A percentile compares a stretch with the other conserved stretches of the same genome.
Evolutionary conservation across 92 coral and sea anemone genomes (phyloP).

Genomic region (Epizoanthus ramosus): DNA sequence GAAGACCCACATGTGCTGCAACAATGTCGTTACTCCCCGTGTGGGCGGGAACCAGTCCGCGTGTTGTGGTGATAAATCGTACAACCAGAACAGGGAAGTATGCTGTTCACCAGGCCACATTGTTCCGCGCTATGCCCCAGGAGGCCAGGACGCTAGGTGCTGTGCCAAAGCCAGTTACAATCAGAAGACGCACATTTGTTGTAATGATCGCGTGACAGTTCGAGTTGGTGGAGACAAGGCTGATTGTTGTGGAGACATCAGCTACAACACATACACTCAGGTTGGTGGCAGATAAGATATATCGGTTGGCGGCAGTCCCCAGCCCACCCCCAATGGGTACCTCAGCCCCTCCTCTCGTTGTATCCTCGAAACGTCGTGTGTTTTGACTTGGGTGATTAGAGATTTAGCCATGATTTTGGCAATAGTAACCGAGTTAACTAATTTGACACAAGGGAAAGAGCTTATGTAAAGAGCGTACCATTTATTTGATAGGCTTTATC

Average conservation of each 20-base stretch:
- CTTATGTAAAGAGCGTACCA: too few species aligned
- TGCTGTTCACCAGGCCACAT: conserved; percentile 52
- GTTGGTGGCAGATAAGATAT: conserved; percentile 7
- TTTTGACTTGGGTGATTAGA: not conserved
- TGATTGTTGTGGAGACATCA: conserved; percentile 42
- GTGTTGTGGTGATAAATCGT: conserved; percentile 44
- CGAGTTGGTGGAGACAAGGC: conserved; percentile 43
- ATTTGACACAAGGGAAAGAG: not conserved
- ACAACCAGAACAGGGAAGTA: conserved; percentile 22
- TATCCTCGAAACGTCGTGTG: too few species aligned
- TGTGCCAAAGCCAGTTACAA: conserved; percentile 47
- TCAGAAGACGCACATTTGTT: conserved; percentile 42
- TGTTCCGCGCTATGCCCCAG: conserved; percentile 39
- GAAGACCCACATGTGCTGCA: conserved; percentile 47
- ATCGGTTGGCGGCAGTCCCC: too few species aligned
- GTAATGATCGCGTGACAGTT: conserved; percentile 25
- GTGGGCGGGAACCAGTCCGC: conserved; percentile 19
- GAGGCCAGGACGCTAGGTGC: conserved; percentile 44
- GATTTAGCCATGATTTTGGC: not conserved
- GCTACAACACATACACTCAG: conserved; percentile 43
- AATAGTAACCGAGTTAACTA: not conserved
- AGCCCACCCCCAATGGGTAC: too few species aligned
- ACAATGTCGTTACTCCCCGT: conserved; percentile 31
- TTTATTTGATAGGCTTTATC: too few species aligned
- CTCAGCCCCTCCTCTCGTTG: too few species aligned